Evolutionary conservation across 2,113 vertebrate genomes (phyloP), one percentile per base, ranked within the genome.

Genomic region (Nothocercus nigrocapillus): DNA sequence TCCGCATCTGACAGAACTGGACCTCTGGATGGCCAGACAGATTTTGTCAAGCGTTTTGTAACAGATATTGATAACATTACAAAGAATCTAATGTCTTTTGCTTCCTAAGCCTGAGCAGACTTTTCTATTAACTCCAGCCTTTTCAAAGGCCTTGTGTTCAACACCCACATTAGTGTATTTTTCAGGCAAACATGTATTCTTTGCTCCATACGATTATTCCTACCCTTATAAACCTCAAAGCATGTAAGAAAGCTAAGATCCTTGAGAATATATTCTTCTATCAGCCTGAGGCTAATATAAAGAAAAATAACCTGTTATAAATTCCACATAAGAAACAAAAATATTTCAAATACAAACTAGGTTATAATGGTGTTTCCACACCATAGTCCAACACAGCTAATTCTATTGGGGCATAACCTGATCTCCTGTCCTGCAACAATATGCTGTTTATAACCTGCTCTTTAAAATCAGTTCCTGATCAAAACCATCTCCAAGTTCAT

Each of bases 391-490:
- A 42, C 22, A 84, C 25, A 82, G 12, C 34, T 90, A 93, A 83
- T 88, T 76, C 84, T 68, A 1, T 24, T 24, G 82, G 44, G 77
- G 9, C 68, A 82, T 94, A 78, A 95, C 95, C 82, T 95, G 92
- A 68, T 89, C 74, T 88, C 84, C 36, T 96, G n/a, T 27, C 68
- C 87, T 70, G 34, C 47, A 84, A 69, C n/a, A 25, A 24, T 74
- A 38, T 73, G 56, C 87, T 72, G 69, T 62, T 75, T 73, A 85
- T 92, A 95, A 88, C 85, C 62, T 64, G 28, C 38, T 63, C 79
- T 85, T 90, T 94, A 63, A 82, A 72, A 81, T 96, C 95, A 85
- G 58, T 68, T 93, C 45, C 82, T 75, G 68, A 79, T 84, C 81
- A 80, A 87, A 85, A 84, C 66, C n/a, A 69, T 79, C 75, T 19